These are phyloP conservation scores for Climacteris rufus DNA, from an alignment of 2,113 vertebrate genomes.

Conservation along the genomic window DNA sequence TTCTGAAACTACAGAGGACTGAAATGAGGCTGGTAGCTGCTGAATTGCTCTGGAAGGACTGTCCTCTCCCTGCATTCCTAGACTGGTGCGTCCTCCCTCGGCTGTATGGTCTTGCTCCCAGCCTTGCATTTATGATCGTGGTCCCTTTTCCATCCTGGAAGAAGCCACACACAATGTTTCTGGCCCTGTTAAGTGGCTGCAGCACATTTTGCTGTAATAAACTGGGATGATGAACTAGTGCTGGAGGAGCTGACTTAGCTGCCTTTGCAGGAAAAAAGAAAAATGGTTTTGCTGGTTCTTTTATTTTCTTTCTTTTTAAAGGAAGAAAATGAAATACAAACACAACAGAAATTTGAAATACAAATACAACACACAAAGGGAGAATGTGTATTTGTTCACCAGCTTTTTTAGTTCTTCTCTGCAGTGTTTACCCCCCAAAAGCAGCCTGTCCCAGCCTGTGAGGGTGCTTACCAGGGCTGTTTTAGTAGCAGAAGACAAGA, in stretches of 20 bases:
- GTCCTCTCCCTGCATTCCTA: not conserved
- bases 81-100: not conserved
- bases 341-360: not conserved
- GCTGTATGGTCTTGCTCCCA: not conserved
- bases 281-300: not conserved
- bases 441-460: not conserved
- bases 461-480: constrained; percentile 40
- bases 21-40: not conserved
- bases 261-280: not conserved
- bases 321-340: not conserved
- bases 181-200: not conserved
- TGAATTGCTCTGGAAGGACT: not conserved
- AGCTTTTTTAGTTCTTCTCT: constrained; percentile 42
- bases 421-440: not conserved
- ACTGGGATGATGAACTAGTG: not conserved
- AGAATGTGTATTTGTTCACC: constrained; percentile 10
- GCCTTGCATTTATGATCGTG: not conserved
- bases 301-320: not conserved
- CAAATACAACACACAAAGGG: not conserved
- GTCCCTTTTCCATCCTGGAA: not conserved
- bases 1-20: not conserved
- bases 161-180: not conserved
- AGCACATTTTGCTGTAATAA: constrained; percentile 47
- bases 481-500: constrained; percentile 38
- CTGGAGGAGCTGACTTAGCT: constrained; percentile 7